These are phyloP conservation scores for Myotis pilosus DNA, from an alignment of 2,797 vertebrate genomes.

Conservation along the genomic window DNA sequence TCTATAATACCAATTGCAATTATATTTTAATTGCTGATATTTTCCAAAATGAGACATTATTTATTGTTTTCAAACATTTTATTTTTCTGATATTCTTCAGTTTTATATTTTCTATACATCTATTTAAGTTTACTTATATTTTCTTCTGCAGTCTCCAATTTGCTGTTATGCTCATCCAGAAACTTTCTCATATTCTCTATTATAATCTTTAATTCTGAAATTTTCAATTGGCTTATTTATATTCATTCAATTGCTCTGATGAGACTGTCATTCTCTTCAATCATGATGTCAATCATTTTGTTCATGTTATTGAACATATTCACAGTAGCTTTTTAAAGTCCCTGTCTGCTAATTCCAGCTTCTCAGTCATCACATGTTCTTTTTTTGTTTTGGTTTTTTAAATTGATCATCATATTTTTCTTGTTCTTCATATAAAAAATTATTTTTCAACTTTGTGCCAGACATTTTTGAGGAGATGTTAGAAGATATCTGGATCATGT, in stretches of 20 bases:
- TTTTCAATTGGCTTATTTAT: neutral
- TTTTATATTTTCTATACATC: neutral
- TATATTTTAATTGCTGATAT: neutral
- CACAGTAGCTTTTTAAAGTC: neutral
- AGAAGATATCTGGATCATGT: neutral
- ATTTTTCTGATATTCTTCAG: constrained; percentile 15
- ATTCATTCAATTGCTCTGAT: neutral
- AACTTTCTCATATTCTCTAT: neutral
- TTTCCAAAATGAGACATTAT: neutral
- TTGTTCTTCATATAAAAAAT: neutral
- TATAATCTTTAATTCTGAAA: neutral
- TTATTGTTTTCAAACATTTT: neutral
- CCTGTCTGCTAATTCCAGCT: neutral
- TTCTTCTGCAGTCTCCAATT: neutral
- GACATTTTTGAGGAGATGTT: neutral
- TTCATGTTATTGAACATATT: neutral
- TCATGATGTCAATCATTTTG: neutral
- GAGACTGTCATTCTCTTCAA: neutral
- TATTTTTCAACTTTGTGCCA: neutral
- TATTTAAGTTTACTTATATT: neutral
- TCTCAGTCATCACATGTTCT: neutral
- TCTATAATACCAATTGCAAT: neutral
- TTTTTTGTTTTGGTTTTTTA: neutral
- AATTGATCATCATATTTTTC: neutral
- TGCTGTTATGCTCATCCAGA: neutral